phyloP scores from a whole-genome alignment of 2,888 invertebrate genomes.

The Dione vanillae region DNA sequence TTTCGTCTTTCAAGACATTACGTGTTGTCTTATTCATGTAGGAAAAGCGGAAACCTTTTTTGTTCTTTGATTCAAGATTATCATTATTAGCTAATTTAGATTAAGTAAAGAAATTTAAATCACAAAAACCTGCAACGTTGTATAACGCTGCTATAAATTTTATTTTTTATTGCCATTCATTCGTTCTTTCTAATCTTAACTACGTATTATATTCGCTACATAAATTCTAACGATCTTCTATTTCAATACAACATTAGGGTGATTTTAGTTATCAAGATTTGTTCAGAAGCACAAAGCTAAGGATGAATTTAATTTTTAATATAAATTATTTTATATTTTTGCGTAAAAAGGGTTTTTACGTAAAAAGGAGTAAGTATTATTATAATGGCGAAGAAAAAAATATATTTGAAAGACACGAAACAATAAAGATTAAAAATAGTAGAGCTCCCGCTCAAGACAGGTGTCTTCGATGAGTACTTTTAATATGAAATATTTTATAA shows the following conservation, averaged over 20 bases:
- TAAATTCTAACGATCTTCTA: constrained; percentile 10
- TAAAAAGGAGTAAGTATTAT: background rate
- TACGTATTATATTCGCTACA: constrained; percentile 5
- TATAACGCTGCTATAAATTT: background rate
- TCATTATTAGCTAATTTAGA: background rate
- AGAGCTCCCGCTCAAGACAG: background rate
- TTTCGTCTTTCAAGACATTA: too few species aligned
- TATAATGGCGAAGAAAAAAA: background rate
- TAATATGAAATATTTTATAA: background rate
- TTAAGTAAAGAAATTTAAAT: background rate
- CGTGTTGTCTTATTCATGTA: too few species aligned
- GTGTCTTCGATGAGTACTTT: background rate
- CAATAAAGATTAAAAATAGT: constrained; percentile 12
- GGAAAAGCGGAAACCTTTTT: too few species aligned
- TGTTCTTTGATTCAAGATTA: too few species aligned
- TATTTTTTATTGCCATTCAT: background rate
- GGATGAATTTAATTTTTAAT: background rate
- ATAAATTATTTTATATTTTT: background rate
- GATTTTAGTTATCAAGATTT: constrained; percentile 5
- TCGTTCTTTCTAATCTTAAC: constrained; percentile 3
- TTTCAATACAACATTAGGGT: constrained; percentile 12
- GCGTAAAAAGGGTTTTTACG: background rate
- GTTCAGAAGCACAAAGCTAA: background rate
- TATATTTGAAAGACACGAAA: background rate
- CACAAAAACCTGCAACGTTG: background rate